phyloP scores from a whole-genome alignment of 2,888 invertebrate genomes.

The Prosopocoilus inquinatus region DNA sequence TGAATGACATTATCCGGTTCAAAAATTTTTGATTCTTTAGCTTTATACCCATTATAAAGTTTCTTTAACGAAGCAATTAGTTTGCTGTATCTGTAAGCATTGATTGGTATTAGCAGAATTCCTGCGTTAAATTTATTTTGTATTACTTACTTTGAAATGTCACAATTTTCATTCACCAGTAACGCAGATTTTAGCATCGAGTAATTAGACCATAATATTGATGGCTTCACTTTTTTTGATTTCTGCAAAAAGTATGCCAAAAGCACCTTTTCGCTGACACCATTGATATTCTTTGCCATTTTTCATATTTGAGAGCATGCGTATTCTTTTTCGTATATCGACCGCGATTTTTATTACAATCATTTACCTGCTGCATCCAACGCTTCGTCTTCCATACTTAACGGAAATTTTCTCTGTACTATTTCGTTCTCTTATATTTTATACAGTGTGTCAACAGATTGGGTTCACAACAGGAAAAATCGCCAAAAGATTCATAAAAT shows the following conservation, averaged over 20 bases:
- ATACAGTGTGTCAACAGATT: no score
- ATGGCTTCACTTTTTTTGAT: slow-evolving; percentile 11
- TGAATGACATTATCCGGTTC: not conserved
- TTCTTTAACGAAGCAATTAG: not conserved
- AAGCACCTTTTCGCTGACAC: slow-evolving; percentile 13
- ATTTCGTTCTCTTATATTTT: no score
- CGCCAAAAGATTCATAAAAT: no score
- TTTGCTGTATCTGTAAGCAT: not conserved
- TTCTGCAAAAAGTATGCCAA: slow-evolving; percentile 7
- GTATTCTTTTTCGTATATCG: slow-evolving; percentile 7
- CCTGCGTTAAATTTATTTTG: not conserved
- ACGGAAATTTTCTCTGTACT: no score
- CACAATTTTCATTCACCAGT: slow-evolving; percentile 13
- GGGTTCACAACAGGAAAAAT: no score
- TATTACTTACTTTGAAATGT: slow-evolving; percentile 16
- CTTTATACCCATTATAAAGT: not conserved
- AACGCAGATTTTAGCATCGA: slow-evolving; percentile 10
- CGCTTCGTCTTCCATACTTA: no score
- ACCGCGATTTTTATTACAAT: no score
- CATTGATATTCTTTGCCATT: no score
- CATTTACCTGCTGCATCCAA: no score
- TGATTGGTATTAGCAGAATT: not conserved
- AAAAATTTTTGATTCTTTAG: not conserved
- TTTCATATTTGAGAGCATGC: slow-evolving; percentile 3
- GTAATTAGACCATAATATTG: slow-evolving; percentile 15